These are phyloP conservation scores for Oryzias curvinotus DNA, from an alignment of 2,113 vertebrate species.

Conservation along the genomic window DNA sequence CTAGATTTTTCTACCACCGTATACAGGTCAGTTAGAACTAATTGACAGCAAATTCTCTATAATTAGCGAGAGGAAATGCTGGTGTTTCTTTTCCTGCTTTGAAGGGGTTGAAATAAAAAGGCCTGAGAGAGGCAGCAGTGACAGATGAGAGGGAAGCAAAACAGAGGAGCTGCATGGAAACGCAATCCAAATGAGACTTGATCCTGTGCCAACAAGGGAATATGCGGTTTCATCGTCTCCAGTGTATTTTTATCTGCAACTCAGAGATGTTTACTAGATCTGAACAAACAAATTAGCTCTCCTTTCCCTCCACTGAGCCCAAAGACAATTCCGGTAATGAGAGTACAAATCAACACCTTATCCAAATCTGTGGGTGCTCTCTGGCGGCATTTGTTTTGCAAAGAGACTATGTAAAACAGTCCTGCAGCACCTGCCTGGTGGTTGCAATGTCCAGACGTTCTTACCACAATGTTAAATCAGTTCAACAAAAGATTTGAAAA, in stretches of 20 bases:
- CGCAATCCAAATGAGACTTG: conserved; percentile 57
- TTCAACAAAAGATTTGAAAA: not conserved
- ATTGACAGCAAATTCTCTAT: conserved; percentile 49
- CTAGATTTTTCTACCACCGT: conserved; percentile 11
- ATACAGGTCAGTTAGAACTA: conserved; percentile 37
- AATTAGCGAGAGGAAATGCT: conserved; percentile 42
- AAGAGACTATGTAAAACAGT: conserved; percentile 61
- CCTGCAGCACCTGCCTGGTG: conserved; percentile 19
- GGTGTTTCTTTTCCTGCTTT: conserved; percentile 36
- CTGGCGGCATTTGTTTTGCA: conserved; percentile 65
- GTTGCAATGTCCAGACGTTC: not conserved
- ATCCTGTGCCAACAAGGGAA: conserved; percentile 54
- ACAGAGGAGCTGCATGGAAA: conserved; percentile 28
- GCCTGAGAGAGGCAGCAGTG: conserved; percentile 18
- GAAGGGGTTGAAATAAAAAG: conserved; percentile 39
- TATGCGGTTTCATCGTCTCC: conserved; percentile 56
- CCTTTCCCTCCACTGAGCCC: conserved; percentile 15
- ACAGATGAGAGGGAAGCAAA: conserved; percentile 41
- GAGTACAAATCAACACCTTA: conserved; percentile 38
- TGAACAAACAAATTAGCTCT: conserved; percentile 60
- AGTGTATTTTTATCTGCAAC: conserved; percentile 53
- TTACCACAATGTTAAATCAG: not conserved
- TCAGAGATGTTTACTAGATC: conserved; percentile 62
- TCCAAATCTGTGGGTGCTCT: conserved; percentile 46
- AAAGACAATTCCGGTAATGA: conserved; percentile 50